Evolutionary conservation across 2,113 vertebrate species (phyloP).

Genomic region (Leucosticte australis): DNA sequence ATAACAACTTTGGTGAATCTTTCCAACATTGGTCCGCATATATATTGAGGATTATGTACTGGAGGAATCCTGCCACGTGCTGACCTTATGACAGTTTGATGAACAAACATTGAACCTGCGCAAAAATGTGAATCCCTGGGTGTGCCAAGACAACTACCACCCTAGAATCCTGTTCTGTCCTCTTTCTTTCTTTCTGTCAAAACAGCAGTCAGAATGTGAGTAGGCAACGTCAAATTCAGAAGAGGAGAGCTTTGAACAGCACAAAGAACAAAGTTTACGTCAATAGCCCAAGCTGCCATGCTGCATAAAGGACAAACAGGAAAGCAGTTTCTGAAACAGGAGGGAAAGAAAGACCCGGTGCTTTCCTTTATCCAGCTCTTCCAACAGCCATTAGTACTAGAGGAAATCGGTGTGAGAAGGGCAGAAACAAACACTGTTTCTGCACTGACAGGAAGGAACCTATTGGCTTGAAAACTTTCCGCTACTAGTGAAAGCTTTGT

Average conservation of each 20-base stretch:
- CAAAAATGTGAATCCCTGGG: background rate
- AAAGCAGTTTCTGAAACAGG: constrained; percentile 27
- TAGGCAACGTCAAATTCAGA: background rate
- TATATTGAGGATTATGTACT: background rate
- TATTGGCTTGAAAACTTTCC: constrained; percentile 55
- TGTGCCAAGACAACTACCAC: background rate
- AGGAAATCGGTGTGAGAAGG: background rate
- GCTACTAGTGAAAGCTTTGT: constrained; percentile 42
- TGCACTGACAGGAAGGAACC: constrained; percentile 49
- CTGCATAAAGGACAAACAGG: constrained; percentile 41
- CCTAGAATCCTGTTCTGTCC: background rate
- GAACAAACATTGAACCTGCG: background rate
- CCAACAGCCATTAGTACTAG: background rate
- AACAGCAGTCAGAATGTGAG: background rate
- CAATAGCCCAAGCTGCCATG: background rate
- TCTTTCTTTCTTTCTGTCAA: background rate
- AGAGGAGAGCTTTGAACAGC: background rate
- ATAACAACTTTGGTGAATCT: fast-evolving
- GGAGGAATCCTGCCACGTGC: background rate
- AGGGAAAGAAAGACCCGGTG: background rate
- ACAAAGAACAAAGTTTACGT: constrained; percentile 30
- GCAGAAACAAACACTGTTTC: background rate
- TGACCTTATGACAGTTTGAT: background rate
- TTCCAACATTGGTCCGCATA: background rate
- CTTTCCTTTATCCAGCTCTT: constrained; percentile 6